Conservation (phyloP, 2,888 invertebrate species). For the Lithosia quadra region DNA sequence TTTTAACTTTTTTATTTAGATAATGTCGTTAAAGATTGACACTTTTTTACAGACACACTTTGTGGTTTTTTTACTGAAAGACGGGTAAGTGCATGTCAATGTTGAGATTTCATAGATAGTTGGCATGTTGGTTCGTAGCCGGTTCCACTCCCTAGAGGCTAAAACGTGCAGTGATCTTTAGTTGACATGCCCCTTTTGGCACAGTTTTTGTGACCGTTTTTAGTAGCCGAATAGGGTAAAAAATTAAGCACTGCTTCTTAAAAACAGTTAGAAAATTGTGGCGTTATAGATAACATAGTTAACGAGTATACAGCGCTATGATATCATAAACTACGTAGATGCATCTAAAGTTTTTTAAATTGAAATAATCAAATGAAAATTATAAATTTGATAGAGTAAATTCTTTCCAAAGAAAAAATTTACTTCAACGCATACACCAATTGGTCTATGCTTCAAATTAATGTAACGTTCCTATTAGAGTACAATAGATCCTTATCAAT, state of each 20-base stretch:
- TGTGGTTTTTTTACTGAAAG: conserved; percentile 55
- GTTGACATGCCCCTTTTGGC: conserved; percentile 47
- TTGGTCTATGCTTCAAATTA: too few relatives aligned
- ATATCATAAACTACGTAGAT: too few relatives aligned
- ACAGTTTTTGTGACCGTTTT: conserved; percentile 14
- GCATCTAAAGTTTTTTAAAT: too few relatives aligned
- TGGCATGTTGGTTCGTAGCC: conserved; percentile 34
- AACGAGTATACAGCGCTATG: background rate
- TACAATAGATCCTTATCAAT: too few relatives aligned
- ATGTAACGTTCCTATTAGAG: too few relatives aligned
- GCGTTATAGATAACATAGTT: background rate
- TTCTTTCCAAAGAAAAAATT: background rate
- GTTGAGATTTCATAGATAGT: conserved; percentile 45
- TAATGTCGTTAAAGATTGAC: conserved; percentile 77
- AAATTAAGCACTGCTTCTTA: conserved; percentile 2
- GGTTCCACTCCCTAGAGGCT: conserved; percentile 43
- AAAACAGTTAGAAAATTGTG: background rate
- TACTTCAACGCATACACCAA: too few relatives aligned
- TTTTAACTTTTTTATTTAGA: conserved; percentile 64
- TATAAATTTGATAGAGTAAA: background rate
- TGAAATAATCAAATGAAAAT: too few relatives aligned
- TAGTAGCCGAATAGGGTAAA: conserved; percentile 3
- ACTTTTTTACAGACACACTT: conserved; percentile 72
- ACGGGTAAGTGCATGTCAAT: conserved; percentile 72
- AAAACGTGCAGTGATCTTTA: conserved; percentile 22